Percentiles rank a stretch among this genome's conserved stretches.
These are phyloP conservation scores for Perodicticus potto DNA, from an alignment of 2,797 vertebrate species.

Conservation along the genomic window DNA sequence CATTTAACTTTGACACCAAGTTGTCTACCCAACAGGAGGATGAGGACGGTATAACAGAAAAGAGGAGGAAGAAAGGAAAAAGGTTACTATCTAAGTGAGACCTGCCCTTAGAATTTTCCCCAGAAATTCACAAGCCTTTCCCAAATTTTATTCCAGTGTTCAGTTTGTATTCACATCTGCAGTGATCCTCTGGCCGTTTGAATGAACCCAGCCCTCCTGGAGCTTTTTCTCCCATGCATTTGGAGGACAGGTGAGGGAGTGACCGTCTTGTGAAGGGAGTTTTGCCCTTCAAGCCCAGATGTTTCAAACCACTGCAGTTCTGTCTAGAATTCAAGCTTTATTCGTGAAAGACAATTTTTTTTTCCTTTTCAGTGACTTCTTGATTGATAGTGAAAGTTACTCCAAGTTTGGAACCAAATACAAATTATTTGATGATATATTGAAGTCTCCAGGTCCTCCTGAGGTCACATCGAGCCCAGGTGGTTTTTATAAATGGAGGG, in stretches of 20 bases:
- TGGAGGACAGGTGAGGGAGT: neutral
- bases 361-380: neutral
- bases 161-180: neutral
- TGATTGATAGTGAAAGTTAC: neutral
- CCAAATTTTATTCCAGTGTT: neutral
- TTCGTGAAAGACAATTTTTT: neutral
- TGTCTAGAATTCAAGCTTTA: neutral
- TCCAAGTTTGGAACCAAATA: neutral
- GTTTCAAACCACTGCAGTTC: neutral
- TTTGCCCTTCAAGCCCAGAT: neutral
- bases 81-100: neutral
- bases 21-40: fast-evolving
- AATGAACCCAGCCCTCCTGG: neutral
- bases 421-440: neutral
- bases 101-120: neutral
- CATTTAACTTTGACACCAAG: neutral
- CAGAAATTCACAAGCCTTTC: neutral
- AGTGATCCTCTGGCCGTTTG: neutral
- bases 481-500: neutral
- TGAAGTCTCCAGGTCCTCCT: neutral
- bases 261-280: neutral
- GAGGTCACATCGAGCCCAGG: neutral
- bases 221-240: neutral
- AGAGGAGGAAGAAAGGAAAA: fast-evolving
- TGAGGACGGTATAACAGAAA: no score